Base-by-base conservation (phyloP, 2,113 vertebrate species). In the Hypomesus transpacificus region DNA sequence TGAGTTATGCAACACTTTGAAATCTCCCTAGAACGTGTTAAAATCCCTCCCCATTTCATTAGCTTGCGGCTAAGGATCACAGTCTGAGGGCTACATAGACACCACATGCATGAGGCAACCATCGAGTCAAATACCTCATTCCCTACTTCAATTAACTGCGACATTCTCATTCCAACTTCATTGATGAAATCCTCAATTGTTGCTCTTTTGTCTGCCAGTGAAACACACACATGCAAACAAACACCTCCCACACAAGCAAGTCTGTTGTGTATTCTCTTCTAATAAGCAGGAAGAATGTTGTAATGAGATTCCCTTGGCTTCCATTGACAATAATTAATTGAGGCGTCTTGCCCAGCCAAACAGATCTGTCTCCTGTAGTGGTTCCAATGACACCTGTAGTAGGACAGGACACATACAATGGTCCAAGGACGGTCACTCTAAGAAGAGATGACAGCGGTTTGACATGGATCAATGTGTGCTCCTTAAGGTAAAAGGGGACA, bases 331-430 rank as follows among this genome's bases (percentile, higher is more conserved):
- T 80, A 82, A 86, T 82, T 66, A 76, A 70, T 56, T 14, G 11
- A 61, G 63, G 72, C 74, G 71, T 77, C 69, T 65, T 51, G 73
- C 73, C 73, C 56, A 84, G 56, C 78, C 67, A 84, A 77, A 79
- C 73, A 70, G 57, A 73, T 70, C 65, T 65, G 57, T 75, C 72
- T 66, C 52, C 69, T 13, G 51, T 77, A 80, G 79, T 16, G 66
- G 67, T 28, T 71, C 74, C 80, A 84, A 79, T 81, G 82, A 85
- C 85, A 88, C 67, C 80, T 80, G 76, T 83, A 46, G 39, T 46
- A 75, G 60, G 76, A 79, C 75, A 74, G 67, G 2, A 56, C 69
- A 70, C 39, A 69, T 66, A 73, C 73, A 70, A 65, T 71, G 72
- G 75, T 56, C 31, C 60, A 61, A 74, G 64, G n/a, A 61, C 53